phyloP scores from a whole-genome alignment of 1,140 invertebrate species.

The Cryptotermes secundus region DNA sequence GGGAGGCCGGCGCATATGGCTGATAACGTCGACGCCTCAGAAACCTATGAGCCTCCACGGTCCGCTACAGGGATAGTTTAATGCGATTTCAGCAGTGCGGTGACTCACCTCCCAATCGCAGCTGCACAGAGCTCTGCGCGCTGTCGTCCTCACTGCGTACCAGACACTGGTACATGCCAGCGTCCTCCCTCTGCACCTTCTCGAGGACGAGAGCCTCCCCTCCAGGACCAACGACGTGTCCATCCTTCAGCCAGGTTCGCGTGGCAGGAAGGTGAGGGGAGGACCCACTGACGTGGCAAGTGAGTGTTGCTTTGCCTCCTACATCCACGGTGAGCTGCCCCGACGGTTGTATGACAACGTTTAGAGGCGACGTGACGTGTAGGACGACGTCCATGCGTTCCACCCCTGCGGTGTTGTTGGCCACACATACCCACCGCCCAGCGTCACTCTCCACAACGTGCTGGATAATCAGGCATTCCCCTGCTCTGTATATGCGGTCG shows the following conservation, averaged over 20 bases:
- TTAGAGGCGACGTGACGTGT: slow-evolving; percentile 40
- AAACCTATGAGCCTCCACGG: too few species aligned
- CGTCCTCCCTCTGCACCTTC: slow-evolving; percentile 44
- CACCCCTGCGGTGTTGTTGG: slow-evolving; percentile 48
- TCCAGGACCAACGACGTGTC: slow-evolving; percentile 34
- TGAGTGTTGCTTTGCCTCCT: slow-evolving; percentile 51
- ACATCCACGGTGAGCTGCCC: slow-evolving; percentile 50
- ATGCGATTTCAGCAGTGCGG: too few species aligned
- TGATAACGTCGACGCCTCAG: too few species aligned
- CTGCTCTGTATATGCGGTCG: slow-evolving; percentile 40
- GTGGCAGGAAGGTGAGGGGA: slow-evolving; percentile 42
- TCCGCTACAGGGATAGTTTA: too few species aligned
- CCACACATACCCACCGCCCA: slow-evolving; percentile 50
- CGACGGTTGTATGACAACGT: slow-evolving; percentile 41
- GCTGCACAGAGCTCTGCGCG: slow-evolving; percentile 51
- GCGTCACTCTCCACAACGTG: slow-evolving; percentile 45
- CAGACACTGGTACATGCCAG: slow-evolving; percentile 60
- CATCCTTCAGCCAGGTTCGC: slow-evolving; percentile 41
- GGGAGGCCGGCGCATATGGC: too few species aligned
- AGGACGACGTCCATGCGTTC: slow-evolving; percentile 38
- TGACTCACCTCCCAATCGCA: slow-evolving; percentile 53
- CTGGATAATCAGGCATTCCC: slow-evolving; percentile 44
- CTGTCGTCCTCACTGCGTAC: slow-evolving; percentile 48
- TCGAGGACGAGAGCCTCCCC: slow-evolving; percentile 37
- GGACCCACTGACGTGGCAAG: slow-evolving; percentile 49